Conservation (phyloP, 2,113 vertebrate species). For the Paramormyrops kingsleyae region DNA sequence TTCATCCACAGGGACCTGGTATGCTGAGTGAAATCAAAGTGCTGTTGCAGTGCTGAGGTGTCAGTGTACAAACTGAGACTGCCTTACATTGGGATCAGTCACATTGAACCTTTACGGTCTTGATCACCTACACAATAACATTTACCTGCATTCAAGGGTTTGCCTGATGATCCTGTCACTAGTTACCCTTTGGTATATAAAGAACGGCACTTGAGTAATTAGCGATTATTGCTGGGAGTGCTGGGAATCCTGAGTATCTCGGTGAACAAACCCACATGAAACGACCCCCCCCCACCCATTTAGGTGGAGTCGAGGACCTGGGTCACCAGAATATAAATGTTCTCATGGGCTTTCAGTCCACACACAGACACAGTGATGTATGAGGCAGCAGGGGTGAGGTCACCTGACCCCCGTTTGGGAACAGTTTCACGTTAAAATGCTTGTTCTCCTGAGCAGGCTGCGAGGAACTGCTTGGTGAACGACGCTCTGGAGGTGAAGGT, state of each 20-base stretch:
- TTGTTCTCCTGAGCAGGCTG: slow-evolving; percentile 61
- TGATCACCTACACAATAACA: neutral
- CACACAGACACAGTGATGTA: neutral
- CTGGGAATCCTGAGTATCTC: neutral
- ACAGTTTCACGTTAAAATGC: neutral
- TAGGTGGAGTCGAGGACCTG: neutral
- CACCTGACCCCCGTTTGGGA: neutral
- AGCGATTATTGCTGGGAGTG: neutral
- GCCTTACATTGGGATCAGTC: neutral
- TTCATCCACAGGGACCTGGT: slow-evolving; percentile 92
- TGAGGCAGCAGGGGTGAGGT: neutral
- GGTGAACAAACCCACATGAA: neutral
- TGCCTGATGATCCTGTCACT: neutral
- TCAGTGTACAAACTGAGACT: neutral
- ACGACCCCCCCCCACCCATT: neutral
- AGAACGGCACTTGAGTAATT: neutral
- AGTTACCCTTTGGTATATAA: neutral
- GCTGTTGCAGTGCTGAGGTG: neutral
- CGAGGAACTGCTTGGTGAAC: slow-evolving; percentile 88
- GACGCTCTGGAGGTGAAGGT: slow-evolving; percentile 82
- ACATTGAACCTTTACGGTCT: neutral
- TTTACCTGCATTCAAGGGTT: neutral
- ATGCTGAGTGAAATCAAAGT: slow-evolving; percentile 24
- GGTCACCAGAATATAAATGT: neutral
- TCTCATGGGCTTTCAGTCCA: neutral